Conservation (phyloP, 2,113 vertebrate species). For the Dolichotis patagonum region DNA sequence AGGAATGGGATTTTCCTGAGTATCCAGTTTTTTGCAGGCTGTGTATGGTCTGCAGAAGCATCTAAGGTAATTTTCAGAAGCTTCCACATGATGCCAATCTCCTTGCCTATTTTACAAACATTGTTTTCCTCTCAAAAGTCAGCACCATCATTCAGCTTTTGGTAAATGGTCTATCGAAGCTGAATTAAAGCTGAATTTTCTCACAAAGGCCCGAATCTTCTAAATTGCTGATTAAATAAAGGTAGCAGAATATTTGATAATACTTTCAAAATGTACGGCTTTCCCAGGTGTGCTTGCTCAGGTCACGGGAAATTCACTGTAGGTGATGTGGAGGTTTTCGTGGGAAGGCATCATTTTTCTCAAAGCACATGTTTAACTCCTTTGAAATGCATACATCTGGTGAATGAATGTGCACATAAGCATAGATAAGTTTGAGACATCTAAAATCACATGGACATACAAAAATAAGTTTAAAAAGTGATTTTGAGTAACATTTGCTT, state of each 20-base stretch:
- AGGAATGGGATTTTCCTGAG: neutral
- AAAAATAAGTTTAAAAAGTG: neutral
- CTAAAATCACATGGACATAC: neutral
- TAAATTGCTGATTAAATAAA: constrained; percentile 45
- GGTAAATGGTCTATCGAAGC: neutral
- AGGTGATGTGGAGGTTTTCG: neutral
- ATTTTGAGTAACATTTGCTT: neutral
- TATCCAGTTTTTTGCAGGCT: neutral
- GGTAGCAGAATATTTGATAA: constrained; percentile 8
- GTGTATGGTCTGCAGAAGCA: neutral
- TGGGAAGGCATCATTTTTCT: neutral
- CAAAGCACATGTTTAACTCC: neutral
- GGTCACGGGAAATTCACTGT: neutral
- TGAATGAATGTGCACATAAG: neutral
- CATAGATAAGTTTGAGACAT: neutral
- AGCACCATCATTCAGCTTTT: neutral
- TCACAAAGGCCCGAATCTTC: neutral
- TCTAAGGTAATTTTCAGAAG: constrained; percentile 1
- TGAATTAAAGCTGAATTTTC: constrained; percentile 36
- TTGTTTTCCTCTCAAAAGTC: neutral
- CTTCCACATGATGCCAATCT: neutral
- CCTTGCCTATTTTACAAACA: neutral
- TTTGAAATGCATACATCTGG: neutral
- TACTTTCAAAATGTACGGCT: neutral
- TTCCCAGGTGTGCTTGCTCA: neutral